Percentiles rank a stretch among this genome's conserved stretches.
These are phyloP conservation scores for Stenolophus ochropezus DNA, from an alignment of 2,888 invertebrate genomes.

Conservation along the genomic window DNA sequence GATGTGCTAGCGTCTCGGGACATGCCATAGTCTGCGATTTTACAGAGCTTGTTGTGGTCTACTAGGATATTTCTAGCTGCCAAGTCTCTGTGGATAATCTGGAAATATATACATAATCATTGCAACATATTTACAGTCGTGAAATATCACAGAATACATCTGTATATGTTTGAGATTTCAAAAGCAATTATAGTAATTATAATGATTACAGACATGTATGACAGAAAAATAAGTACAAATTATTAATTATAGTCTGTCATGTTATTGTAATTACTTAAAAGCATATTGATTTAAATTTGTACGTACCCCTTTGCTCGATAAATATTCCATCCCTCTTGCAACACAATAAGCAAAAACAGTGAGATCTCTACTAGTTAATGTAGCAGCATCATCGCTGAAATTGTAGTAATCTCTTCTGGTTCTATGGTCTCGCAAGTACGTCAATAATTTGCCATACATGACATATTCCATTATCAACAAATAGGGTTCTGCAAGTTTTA, in stretches of 20 bases:
- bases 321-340: conserved; percentile 90
- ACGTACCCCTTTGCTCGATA: conserved; percentile 85
- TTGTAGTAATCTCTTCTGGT: conserved; percentile 76
- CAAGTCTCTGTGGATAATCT: conserved; percentile 91
- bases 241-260: not conserved
- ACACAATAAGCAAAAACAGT: conserved; percentile 89
- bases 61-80: conserved; percentile 89
- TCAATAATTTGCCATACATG: conserved; percentile 87
- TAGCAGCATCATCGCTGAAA: conserved; percentile 79
- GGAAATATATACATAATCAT: conserved; percentile 66
- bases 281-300: not conserved
- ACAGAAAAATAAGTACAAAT: not conserved
- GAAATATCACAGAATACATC: too few species aligned
- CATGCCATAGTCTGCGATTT: conserved; percentile 93
- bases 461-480: conserved; percentile 91
- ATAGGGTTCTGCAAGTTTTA: conserved; percentile 88
- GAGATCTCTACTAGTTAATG: conserved; percentile 82
- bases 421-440: conserved; percentile 82
- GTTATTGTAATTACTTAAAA: not conserved
- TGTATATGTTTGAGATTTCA: too few species aligned
- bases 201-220: not conserved
- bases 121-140: not conserved
- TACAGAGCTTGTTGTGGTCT: conserved; percentile 89
- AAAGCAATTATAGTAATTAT: not conserved
- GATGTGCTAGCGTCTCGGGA: conserved; percentile 78